phyloP scores from a whole-genome alignment of 1,140 invertebrate genomes.

The Dreissena polymorpha region DNA sequence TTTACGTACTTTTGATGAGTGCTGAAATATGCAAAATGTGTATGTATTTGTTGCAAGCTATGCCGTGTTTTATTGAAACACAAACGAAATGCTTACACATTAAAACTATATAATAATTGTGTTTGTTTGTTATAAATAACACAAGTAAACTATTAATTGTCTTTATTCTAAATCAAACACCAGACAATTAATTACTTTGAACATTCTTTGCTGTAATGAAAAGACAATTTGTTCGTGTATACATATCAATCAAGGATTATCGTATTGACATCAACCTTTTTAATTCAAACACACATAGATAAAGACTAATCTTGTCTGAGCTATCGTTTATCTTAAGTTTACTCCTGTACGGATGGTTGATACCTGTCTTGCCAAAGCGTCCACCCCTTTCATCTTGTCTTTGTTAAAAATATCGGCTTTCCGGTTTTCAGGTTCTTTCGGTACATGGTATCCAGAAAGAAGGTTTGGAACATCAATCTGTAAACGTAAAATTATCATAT shows the following conservation, averaged over 20 bases:
- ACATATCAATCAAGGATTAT: neutral
- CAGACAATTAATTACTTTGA: too few relatives aligned
- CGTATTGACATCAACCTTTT: neutral
- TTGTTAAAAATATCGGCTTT: constrained; percentile 25
- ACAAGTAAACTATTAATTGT: too few relatives aligned
- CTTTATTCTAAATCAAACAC: too few relatives aligned
- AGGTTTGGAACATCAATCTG: constrained; percentile 39
- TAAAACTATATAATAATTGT: too few relatives aligned
- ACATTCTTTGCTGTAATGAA: neutral
- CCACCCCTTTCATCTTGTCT: constrained; percentile 18
- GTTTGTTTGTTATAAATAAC: too few relatives aligned
- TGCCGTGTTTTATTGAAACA: too few relatives aligned
- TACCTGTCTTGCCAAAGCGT: constrained; percentile 42
- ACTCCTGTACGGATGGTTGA: neutral
- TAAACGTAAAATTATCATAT: neutral
- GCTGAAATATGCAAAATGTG: too few relatives aligned
- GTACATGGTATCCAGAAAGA: constrained; percentile 12
- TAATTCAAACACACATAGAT: neutral
- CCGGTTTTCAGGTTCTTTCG: constrained; percentile 23
- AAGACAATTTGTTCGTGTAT: neutral
- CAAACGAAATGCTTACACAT: too few relatives aligned
- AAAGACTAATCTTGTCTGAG: neutral
- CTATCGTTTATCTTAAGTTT: neutral
- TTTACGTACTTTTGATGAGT: too few relatives aligned
- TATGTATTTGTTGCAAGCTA: too few relatives aligned